phyloP scores from a whole-genome alignment of 2,888 invertebrate genomes.

The Dascillus cervinus region DNA sequence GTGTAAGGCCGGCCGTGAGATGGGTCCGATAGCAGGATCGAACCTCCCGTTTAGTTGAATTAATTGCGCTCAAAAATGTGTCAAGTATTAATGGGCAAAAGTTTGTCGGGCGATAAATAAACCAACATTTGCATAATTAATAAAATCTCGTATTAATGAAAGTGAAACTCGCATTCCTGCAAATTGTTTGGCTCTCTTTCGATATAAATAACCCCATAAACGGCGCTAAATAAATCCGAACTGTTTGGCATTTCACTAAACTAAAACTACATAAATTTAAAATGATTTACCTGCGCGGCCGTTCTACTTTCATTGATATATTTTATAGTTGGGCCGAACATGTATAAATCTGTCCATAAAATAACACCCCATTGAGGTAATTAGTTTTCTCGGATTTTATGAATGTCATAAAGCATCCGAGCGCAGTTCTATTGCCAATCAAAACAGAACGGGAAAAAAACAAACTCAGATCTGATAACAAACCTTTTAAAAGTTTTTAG shows the following conservation, averaged over 20 bases:
- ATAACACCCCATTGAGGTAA: slow-evolving; percentile 15
- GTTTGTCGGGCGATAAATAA: no score
- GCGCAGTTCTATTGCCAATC: slow-evolving; percentile 5
- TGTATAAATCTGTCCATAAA: slow-evolving; percentile 14
- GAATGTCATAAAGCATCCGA: slow-evolving; percentile 5
- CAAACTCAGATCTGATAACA: slow-evolving; percentile 13
- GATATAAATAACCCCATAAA: neutral
- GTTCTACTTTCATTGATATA: slow-evolving; percentile 17
- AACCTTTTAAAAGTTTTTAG: slow-evolving; percentile 12
- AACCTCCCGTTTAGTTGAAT: slow-evolving; percentile 12
- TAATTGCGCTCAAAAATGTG: slow-evolving; percentile 15
- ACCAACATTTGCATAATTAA: no score
- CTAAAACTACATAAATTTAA: neutral
- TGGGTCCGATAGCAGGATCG: slow-evolving; percentile 10
- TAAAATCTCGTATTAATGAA: slow-evolving; percentile 11
- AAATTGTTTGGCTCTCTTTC: neutral
- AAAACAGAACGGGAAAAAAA: slow-evolving; percentile 7
- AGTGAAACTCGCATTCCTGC: slow-evolving; percentile 9
- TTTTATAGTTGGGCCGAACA: slow-evolving; percentile 11
- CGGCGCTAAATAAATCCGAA: neutral
- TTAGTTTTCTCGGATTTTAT: slow-evolving; percentile 12
- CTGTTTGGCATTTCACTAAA: neutral
- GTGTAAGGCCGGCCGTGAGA: slow-evolving; percentile 12
- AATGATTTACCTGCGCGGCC: slow-evolving; percentile 9
- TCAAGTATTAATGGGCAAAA: slow-evolving; percentile 16